Percentiles rank a stretch among this genome's conserved stretches.
Conservation (phyloP, 2,113 vertebrate genomes). For the Megaleporinus macrocephalus region DNA sequence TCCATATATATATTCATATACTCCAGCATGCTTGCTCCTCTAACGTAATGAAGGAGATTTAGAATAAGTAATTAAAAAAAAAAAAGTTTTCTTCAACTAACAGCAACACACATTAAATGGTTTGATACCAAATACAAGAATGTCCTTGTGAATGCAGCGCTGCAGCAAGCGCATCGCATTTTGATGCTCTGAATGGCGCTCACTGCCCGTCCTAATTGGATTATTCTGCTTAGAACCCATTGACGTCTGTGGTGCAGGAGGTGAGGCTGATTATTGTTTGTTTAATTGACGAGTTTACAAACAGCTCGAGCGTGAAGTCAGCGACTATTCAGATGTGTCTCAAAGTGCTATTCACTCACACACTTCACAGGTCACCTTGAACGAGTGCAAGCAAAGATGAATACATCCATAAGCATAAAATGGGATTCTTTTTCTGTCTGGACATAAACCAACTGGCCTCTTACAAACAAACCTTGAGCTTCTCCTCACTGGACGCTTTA, state of each 20-base stretch:
- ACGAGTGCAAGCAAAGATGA: neutral
- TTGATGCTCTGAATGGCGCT: neutral
- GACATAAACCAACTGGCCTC: too few relatives aligned
- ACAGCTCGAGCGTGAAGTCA: neutral
- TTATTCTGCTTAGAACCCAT: conserved; percentile 5
- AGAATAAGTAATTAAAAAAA: too few relatives aligned
- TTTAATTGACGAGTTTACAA: conserved; percentile 3
- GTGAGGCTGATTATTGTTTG: conserved; percentile 1
- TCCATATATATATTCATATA: too few relatives aligned
- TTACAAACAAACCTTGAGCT: too few relatives aligned
- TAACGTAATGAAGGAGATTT: too few relatives aligned
- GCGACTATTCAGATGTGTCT: neutral
- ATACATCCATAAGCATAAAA: neutral
- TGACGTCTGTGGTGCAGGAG: neutral
- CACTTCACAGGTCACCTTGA: neutral
- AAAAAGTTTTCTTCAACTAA: too few relatives aligned
- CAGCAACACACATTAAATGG: neutral
- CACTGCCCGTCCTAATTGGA: conserved; percentile 40
- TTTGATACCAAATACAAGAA: neutral
- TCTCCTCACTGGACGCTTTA: neutral
- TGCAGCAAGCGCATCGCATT: neutral
- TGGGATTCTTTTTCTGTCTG: neutral
- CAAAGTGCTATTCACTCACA: neutral
- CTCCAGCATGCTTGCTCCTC: too few relatives aligned
- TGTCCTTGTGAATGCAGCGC: neutral